Evolutionary conservation across 2,113 vertebrate genomes (phyloP), one percentile per base, ranked within the genome.

Genomic region (Cygnus atratus): DNA sequence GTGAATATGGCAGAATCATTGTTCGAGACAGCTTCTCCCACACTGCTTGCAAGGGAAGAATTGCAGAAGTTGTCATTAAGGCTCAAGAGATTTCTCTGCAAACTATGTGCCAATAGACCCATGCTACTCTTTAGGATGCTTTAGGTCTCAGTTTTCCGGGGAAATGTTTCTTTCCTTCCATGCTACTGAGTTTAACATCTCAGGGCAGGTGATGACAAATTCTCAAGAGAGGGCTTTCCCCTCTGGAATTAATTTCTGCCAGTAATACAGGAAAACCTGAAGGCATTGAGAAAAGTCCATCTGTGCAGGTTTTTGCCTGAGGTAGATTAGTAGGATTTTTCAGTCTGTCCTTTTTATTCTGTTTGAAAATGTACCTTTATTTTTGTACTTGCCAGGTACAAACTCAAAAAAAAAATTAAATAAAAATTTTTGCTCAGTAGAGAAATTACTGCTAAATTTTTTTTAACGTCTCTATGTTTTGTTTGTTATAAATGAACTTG

Each of bases 191-290:
- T 76, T 87, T 48, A 84, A 75, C 31, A 66, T 90, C 73, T 61
- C 0, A 1, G 17, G 33, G 43, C 22, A 89, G 26, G 18, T 58
- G 62, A 71, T 44, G 54, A 82, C 39, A 84, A 87, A 87, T 65
- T 78, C 87, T 82, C 73, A 67, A n/a, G 65, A 71, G 91, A 88
- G 50, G 20, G 11, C 3, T 91, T 16, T 92, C 13, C 66, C 39
- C 61, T 94, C 80, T 93, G 84, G 87, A 96, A 73, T 26, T 68
- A 81, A 91, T 94, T 96, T 96, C 66, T 48, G 59, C 61, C 39
- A 92, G 58, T 73, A 87, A 89, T 58, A n/a, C 24, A 73, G 39
- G 24, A 84, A 68, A 87, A 93, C 77, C 81, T 89, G 70, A 84
- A 89, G 73, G 84, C 81, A 43, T 16, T 46, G 33, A 72, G 52